Conservation (phyloP, 2,113 vertebrate genomes). For the Bungarus multicinctus region DNA sequence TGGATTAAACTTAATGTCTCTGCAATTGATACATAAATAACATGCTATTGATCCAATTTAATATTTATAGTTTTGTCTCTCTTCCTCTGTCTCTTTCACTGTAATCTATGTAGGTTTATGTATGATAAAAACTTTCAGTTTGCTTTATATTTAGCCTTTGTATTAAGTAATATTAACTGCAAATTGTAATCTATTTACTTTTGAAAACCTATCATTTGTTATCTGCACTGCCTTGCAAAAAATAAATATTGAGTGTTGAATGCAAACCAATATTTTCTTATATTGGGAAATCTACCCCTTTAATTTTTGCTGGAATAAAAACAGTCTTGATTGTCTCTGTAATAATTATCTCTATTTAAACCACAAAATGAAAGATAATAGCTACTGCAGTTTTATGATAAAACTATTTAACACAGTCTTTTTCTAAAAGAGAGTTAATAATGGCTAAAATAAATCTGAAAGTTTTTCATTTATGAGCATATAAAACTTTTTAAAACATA, state of each 20-base stretch:
- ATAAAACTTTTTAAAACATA: slow-evolving; percentile 18
- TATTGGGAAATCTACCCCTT: slow-evolving; percentile 26
- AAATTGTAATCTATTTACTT: slow-evolving; percentile 37
- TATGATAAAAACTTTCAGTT: slow-evolving; percentile 35
- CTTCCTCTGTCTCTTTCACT: not conserved
- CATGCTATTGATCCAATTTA: not conserved
- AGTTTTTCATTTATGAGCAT: slow-evolving; percentile 2
- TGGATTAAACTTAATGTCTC: not conserved
- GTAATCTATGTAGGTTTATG: not conserved
- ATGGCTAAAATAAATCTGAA: slow-evolving; percentile 33
- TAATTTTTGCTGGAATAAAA: slow-evolving; percentile 33
- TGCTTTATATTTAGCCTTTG: slow-evolving; percentile 35
- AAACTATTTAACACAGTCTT: not conserved
- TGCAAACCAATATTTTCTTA: slow-evolving; percentile 38
- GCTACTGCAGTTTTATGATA: not conserved
- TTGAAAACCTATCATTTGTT: not conserved
- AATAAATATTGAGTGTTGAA: slow-evolving; percentile 21
- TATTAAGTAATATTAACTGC: slow-evolving; percentile 32
- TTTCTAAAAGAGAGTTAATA: slow-evolving; percentile 30
- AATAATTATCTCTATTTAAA: slow-evolving; percentile 33
- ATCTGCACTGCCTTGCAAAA: not conserved
- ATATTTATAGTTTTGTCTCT: not conserved
- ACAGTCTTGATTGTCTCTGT: slow-evolving; percentile 17
- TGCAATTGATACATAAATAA: not conserved
- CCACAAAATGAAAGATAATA: not conserved